Evolutionary conservation across 2,888 invertebrate genomes (phyloP).

Genomic region (Leucophenga maculata): DNA sequence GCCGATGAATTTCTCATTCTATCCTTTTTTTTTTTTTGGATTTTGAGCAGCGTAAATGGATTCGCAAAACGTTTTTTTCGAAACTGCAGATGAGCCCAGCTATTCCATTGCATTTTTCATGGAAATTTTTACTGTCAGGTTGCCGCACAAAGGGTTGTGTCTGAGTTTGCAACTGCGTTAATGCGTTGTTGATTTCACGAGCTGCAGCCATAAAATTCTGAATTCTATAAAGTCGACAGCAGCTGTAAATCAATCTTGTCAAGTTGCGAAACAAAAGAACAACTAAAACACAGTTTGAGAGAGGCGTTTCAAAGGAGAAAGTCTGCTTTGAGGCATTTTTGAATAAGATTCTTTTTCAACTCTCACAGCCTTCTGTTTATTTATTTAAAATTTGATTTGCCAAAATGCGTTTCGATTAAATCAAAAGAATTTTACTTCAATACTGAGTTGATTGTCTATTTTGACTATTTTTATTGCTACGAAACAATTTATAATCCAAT

Average conservation of each 20-base stretch:
- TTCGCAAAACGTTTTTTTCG: slow-evolving; percentile 39
- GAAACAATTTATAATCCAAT: background rate
- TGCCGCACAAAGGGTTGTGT: slow-evolving; percentile 59
- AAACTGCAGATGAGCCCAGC: slow-evolving; percentile 48
- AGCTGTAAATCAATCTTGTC: slow-evolving; percentile 45
- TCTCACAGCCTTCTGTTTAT: background rate
- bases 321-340: slow-evolving; percentile 38
- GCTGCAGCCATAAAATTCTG: slow-evolving; percentile 47
- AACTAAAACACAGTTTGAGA: background rate
- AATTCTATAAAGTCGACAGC: slow-evolving; percentile 25
- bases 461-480: slow-evolving; percentile 16
- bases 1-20: slow-evolving; percentile 39
- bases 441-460: background rate
- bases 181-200: slow-evolving; percentile 54
- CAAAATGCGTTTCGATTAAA: too few relatives aligned
- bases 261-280: slow-evolving; percentile 10
- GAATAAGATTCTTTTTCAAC: slow-evolving; percentile 48
- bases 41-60: slow-evolving; percentile 61
- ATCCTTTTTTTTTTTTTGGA: slow-evolving; percentile 47
- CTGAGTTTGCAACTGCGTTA: slow-evolving; percentile 20
- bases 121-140: slow-evolving; percentile 42
- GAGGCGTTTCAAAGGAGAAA: slow-evolving; percentile 4
- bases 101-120: slow-evolving; percentile 24
- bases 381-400: too few relatives aligned
- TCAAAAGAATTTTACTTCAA: background rate